A percentile compares a stretch with the other conserved stretches of the same genome.
phyloP scores from a whole-genome alignment of 2,113 vertebrate species.

The Nibea coibor region DNA sequence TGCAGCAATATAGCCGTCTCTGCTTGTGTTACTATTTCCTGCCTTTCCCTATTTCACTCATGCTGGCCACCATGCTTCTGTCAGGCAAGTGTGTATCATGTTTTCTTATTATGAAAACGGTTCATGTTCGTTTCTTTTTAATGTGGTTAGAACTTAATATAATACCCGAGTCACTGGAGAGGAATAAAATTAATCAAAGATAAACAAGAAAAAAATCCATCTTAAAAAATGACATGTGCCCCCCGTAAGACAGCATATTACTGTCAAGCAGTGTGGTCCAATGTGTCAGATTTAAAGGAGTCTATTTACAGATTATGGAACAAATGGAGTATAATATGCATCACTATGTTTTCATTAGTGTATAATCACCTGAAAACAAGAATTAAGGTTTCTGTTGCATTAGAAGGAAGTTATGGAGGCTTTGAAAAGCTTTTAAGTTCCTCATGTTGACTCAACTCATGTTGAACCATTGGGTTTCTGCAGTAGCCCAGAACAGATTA shows the following conservation, averaged over 20 bases:
- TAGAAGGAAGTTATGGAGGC: too few relatives aligned
- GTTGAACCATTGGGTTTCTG: too few relatives aligned
- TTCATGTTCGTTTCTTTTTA: constrained; percentile 10
- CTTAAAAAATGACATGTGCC: not conserved
- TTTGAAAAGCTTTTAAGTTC: too few relatives aligned
- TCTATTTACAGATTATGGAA: too few relatives aligned
- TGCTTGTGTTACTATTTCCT: constrained; percentile 24
- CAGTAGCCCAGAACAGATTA: too few relatives aligned
- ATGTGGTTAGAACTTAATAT: constrained; percentile 3
- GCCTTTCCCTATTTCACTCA: not conserved
- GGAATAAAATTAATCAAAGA: not conserved
- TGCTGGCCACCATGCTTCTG: not conserved
- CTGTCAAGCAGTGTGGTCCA: not conserved
- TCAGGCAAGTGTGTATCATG: constrained; percentile 10
- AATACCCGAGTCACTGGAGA: not conserved
- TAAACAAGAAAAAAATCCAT: not conserved
- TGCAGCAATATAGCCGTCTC: constrained; percentile 12
- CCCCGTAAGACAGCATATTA: not conserved
- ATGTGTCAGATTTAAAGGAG: too few relatives aligned
- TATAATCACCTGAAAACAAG: too few relatives aligned
- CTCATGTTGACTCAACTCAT: too few relatives aligned
- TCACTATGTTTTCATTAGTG: too few relatives aligned
- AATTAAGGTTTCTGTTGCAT: too few relatives aligned
- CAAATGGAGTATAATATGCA: too few relatives aligned
- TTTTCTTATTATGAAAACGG: constrained; percentile 29